phyloP scores from a whole-genome alignment of 2,888 invertebrate species.

The Apantesis nais region DNA sequence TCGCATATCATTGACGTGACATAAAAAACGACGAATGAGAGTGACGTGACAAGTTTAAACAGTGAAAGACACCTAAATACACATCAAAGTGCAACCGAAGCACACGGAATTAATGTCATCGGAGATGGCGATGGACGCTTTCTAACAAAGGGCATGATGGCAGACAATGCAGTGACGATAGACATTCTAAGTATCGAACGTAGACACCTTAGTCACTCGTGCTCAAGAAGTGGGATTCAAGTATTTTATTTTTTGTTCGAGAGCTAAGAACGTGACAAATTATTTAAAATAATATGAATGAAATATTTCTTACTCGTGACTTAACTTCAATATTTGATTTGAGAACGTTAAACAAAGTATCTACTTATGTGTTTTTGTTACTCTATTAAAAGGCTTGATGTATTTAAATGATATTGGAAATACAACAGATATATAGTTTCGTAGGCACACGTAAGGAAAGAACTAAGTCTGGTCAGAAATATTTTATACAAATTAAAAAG shows the following conservation, averaged over 20 bases:
- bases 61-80: conserved; percentile 56
- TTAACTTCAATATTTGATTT: conserved; percentile 29
- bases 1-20: conserved; percentile 60
- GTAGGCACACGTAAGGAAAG: neutral
- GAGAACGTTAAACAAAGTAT: conserved; percentile 8
- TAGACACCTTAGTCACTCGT: conserved; percentile 16
- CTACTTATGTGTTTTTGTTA: neutral
- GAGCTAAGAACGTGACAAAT: conserved; percentile 53
- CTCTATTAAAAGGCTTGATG: neutral
- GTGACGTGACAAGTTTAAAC: conserved; percentile 63
- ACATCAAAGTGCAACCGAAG: conserved; percentile 61
- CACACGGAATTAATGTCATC: conserved; percentile 44
- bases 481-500: neutral
- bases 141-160: conserved; percentile 34
- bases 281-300: conserved; percentile 48
- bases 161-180: conserved; percentile 30
- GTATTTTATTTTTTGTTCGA: conserved; percentile 24
- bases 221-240: conserved; percentile 20
- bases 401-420: neutral
- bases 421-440: neutral
- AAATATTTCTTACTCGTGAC: conserved; percentile 23
- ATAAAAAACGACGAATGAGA: conserved; percentile 46
- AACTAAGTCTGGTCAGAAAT: neutral
- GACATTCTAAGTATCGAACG: conserved; percentile 21
- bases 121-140: conserved; percentile 39